Evolutionary conservation across 1,140 invertebrate species (phyloP).

Genomic region (Neodiprion virginianus): DNA sequence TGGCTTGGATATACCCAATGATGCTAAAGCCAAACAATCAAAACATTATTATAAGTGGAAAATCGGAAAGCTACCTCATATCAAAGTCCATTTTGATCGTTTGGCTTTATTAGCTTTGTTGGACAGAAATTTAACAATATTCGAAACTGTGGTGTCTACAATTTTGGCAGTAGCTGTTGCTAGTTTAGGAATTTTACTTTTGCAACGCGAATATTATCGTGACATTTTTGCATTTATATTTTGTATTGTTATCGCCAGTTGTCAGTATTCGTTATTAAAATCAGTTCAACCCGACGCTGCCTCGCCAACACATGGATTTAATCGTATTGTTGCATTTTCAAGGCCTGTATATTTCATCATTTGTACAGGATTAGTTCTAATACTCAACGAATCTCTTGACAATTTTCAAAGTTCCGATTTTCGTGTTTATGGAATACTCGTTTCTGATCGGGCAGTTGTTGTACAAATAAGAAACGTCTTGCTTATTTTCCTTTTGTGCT

Average conservation of each 20-base stretch:
- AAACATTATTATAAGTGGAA: conserved; percentile 89
- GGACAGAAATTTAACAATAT: conserved; percentile 87
- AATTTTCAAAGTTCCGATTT: conserved; percentile 59
- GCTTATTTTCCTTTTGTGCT: conserved; percentile 84
- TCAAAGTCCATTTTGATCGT: conserved; percentile 90
- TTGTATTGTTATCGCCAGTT: conserved; percentile 95
- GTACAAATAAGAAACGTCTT: conserved; percentile 75
- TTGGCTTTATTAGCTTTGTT: conserved; percentile 90
- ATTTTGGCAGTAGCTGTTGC: conserved; percentile 87
- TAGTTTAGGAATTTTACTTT: conserved; percentile 81
- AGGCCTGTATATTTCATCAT: conserved; percentile 96
- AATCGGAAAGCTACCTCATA: conserved; percentile 71
- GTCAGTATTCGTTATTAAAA: conserved; percentile 97
- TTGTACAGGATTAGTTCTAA: conserved; percentile 77
- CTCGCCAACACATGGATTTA: conserved; percentile 98
- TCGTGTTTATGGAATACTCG: conserved; percentile 78
- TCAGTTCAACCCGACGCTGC: conserved; percentile 99
- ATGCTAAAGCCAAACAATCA: conserved; percentile 60
- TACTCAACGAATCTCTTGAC: conserved; percentile 66
- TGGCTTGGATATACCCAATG: conserved; percentile 43
- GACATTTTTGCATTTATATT: conserved; percentile 95
- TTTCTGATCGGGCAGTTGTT: conserved; percentile 75
- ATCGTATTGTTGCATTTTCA: conserved; percentile 92
- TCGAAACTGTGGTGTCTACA: conserved; percentile 86
- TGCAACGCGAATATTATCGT: conserved; percentile 86